phyloP scores from a whole-genome alignment of 2,888 invertebrate genomes.

The Lepidochitona cinerea region DNA sequence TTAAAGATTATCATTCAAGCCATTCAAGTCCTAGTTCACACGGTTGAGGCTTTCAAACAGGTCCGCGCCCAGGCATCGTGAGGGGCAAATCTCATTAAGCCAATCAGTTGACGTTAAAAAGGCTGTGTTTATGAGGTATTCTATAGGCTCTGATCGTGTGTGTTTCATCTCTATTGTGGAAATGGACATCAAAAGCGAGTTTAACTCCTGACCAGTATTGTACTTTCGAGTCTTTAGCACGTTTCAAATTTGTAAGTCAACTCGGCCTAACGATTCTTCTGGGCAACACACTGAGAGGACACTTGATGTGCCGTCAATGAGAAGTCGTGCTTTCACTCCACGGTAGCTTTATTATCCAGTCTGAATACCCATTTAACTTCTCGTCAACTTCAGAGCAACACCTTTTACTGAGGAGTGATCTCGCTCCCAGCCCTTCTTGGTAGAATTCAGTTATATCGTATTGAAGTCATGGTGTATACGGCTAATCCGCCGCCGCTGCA shows the following conservation, averaged over 20 bases:
- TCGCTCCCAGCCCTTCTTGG: no score
- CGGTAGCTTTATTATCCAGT: background rate
- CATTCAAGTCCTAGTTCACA: no score
- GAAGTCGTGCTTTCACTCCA: background rate
- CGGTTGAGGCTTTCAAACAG: no score
- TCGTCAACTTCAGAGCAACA: no score
- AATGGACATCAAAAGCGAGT: background rate
- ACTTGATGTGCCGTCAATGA: background rate
- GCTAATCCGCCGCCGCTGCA: no score
- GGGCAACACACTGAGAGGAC: background rate
- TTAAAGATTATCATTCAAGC: no score
- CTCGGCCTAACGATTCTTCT: background rate
- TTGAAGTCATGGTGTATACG: no score
- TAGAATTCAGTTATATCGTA: no score
- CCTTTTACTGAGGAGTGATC: no score
- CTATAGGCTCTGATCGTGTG: background rate
- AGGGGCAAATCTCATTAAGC: background rate
- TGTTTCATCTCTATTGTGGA: background rate
- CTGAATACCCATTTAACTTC: background rate
- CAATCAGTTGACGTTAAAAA: background rate
- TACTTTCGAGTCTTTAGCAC: conserved; percentile 1
- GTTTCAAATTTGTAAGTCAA: conserved; percentile 9
- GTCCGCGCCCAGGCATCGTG: no score
- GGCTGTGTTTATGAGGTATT: background rate
- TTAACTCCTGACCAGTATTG: background rate